These are phyloP conservation scores for Nezara viridula DNA, from an alignment of 2,888 invertebrate species.

Conservation along the genomic window DNA sequence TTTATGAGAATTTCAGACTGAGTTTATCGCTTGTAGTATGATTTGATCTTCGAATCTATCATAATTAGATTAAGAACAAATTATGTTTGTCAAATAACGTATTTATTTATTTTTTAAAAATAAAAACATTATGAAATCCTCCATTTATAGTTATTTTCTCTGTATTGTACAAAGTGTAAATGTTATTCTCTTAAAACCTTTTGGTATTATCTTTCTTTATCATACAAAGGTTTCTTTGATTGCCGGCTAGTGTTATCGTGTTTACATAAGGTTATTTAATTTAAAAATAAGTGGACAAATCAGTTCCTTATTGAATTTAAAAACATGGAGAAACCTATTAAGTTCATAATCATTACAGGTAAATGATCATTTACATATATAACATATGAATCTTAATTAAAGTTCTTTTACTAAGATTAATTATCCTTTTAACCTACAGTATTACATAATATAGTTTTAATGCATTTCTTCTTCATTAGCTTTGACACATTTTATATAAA, in stretches of 20 bases:
- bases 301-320: neutral
- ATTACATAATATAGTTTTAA: neutral
- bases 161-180: neutral
- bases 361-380: neutral
- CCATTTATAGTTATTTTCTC: neutral
- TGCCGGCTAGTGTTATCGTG: neutral
- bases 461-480: neutral
- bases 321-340: conserved; percentile 26
- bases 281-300: neutral
- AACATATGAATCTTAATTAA: neutral
- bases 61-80: too few relatives aligned
- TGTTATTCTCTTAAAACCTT: neutral
- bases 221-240: neutral
- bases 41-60: too few relatives aligned
- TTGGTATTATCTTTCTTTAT: neutral
- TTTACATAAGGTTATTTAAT: conserved; percentile 1
- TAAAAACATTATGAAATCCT: neutral
- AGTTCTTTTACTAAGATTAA: neutral
- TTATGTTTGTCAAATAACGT: neutral
- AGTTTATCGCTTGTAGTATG: too few relatives aligned
- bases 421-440: neutral
- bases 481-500: neutral
- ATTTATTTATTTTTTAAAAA: neutral
- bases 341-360: conserved; percentile 49
- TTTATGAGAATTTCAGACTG: too few relatives aligned